A percentile compares a stretch with the other conserved stretches of the same genome.
These are phyloP conservation scores for Acanthopleura granulata DNA, from an alignment of 2,888 invertebrate species.

Conservation along the genomic window DNA sequence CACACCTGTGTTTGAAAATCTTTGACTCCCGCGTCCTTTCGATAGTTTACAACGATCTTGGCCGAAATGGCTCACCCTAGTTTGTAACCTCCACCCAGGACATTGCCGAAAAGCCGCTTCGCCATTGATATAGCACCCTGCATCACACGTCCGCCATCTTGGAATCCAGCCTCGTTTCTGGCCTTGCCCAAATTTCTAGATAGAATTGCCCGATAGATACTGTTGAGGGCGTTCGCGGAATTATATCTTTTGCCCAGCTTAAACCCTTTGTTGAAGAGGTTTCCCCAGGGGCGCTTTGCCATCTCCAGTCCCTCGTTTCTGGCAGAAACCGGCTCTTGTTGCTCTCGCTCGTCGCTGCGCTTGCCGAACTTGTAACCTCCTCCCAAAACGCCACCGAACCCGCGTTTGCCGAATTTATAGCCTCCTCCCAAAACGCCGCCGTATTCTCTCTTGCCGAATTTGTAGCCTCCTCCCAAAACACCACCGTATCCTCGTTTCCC, in stretches of 20 bases:
- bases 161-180: background rate
- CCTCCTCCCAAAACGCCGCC: background rate
- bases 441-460: conserved; percentile 23
- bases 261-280: background rate
- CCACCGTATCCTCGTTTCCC: background rate
- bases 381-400: background rate
- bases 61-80: background rate
- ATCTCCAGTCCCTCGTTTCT: background rate
- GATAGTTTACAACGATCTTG: too few species aligned
- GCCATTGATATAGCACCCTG: background rate
- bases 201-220: background rate
- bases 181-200: background rate
- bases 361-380: conserved; percentile 13
- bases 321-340: too few species aligned
- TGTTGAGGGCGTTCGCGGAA: background rate
- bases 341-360: background rate
- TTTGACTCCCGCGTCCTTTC: too few species aligned
- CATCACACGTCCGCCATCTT: background rate
- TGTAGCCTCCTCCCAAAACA: conserved; percentile 20
- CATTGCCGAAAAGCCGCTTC: conserved; percentile 3
- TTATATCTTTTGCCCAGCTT: background rate
- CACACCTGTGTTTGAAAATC: too few species aligned
- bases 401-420: conserved; percentile 2
- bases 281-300: conserved; percentile 4
- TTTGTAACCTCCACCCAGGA: conserved; percentile 8